phyloP scores from a whole-genome alignment of 2,797 vertebrate genomes.

The Coccyzus lansbergi region DNA sequence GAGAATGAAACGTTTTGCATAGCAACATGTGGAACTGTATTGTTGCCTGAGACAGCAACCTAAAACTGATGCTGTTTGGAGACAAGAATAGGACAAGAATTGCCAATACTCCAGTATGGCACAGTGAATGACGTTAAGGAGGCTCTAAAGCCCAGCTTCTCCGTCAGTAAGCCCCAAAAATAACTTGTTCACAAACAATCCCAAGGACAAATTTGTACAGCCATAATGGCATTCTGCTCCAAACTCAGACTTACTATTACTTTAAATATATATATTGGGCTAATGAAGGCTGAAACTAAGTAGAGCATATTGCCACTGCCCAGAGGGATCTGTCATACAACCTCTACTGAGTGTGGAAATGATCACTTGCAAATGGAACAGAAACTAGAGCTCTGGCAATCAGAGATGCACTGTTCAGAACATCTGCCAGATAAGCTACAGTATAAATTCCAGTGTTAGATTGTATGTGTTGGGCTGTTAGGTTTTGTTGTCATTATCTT shows the following conservation, averaged over 20 bases:
- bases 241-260: background rate
- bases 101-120: background rate
- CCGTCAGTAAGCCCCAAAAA: background rate
- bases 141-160: rapidly evolving
- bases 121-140: background rate
- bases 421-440: background rate
- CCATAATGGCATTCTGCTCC: background rate
- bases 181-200: background rate
- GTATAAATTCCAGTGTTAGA: background rate
- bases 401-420: background rate
- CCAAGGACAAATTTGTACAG: background rate
- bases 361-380: background rate
- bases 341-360: background rate
- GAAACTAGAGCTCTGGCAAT: background rate
- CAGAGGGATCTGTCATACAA: background rate
- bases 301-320: constrained; percentile 1
- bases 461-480: background rate
- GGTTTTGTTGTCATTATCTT: constrained; percentile 8
- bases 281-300: constrained; percentile 19
- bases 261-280: background rate
- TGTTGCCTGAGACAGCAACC: background rate
- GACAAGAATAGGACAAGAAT: background rate
- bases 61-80: background rate
- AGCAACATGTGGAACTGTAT: background rate
- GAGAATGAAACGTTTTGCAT: background rate